Conservation (phyloP, 2,888 invertebrate species). For the Sminthurides aquaticus region DNA sequence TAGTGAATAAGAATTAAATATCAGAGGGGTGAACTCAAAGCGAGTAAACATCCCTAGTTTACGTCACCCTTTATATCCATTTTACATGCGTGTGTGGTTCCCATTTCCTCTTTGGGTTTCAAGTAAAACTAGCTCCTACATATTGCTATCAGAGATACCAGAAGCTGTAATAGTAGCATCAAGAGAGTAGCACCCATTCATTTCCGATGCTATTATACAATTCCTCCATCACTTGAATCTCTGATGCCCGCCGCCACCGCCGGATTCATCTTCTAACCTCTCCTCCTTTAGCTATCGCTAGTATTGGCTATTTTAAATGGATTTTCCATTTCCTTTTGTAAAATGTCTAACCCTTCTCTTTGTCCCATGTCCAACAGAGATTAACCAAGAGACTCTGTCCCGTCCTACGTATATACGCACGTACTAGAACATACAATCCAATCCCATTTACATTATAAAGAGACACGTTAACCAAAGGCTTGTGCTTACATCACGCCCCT, state of each 20-base stretch:
- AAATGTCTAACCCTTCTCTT: constrained; percentile 19
- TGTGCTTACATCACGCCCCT: too few species aligned
- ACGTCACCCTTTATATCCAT: not conserved
- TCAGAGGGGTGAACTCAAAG: not conserved
- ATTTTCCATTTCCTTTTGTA: constrained; percentile 27
- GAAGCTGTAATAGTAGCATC: too few species aligned
- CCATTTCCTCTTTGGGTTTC: too few species aligned
- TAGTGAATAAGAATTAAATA: not conserved
- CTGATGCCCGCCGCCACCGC: too few species aligned
- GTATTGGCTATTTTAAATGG: constrained; percentile 37
- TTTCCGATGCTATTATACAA: too few species aligned
- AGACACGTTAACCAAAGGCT: too few species aligned
- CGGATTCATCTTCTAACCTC: too few species aligned
- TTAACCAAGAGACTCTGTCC: constrained; percentile 20
- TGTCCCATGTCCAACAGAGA: constrained; percentile 20
- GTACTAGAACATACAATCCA: too few species aligned
- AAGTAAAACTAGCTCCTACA: not conserved
- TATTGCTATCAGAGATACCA: not conserved
- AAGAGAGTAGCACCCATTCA: constrained; percentile 6
- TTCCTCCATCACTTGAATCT: too few species aligned
- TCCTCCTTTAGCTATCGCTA: too few species aligned
- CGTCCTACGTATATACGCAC: too few species aligned
- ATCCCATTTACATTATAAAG: too few species aligned
- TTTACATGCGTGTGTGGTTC: not conserved
- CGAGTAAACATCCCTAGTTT: constrained; percentile 5